A percentile compares a stretch with the other conserved stretches of the same genome.
phyloP scores from a whole-genome alignment of 2,113 vertebrate species.

The Cricetomys ansorgei region DNA sequence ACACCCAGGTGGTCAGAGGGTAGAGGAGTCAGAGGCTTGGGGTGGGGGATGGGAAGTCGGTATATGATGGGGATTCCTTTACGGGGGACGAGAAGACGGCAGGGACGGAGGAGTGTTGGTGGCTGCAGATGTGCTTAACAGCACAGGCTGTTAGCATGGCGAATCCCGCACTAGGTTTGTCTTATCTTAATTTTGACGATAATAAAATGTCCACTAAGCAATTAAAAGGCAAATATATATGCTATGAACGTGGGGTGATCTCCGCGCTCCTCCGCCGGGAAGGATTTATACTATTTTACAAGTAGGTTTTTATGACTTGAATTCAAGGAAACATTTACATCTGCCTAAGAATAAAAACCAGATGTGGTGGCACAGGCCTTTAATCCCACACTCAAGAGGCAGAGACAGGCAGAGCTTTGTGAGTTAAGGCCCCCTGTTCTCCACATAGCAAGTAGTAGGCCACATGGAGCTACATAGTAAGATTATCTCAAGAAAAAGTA shows the following conservation, averaged over 20 bases:
- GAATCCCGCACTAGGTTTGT: neutral
- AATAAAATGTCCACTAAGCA: neutral
- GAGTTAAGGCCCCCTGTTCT: neutral
- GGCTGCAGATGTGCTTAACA: too few relatives aligned
- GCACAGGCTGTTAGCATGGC: neutral
- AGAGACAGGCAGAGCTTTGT: neutral
- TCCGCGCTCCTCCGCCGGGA: neutral
- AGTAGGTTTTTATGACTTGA: conserved; percentile 44
- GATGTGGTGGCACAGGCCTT: neutral
- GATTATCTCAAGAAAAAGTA: neutral
- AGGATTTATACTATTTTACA: conserved; percentile 28
- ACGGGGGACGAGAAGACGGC: neutral
- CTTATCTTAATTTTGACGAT: neutral
- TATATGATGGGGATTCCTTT: neutral
- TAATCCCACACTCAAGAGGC: neutral
- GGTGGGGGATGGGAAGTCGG: neutral
- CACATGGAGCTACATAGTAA: neutral
- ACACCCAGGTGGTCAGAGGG: neutral
- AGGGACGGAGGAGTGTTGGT: neutral
- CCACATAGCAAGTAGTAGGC: neutral
- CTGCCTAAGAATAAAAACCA: conserved; percentile 7
- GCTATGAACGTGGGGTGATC: neutral
- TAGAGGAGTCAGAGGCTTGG: neutral
- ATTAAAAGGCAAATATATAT: neutral
- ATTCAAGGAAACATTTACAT: conserved; percentile 52